These are phyloP conservation scores for Parazoanthus swiftii DNA, from an alignment of 92 coral and sea anemone genomes.

Conservation along the genomic window DNA sequence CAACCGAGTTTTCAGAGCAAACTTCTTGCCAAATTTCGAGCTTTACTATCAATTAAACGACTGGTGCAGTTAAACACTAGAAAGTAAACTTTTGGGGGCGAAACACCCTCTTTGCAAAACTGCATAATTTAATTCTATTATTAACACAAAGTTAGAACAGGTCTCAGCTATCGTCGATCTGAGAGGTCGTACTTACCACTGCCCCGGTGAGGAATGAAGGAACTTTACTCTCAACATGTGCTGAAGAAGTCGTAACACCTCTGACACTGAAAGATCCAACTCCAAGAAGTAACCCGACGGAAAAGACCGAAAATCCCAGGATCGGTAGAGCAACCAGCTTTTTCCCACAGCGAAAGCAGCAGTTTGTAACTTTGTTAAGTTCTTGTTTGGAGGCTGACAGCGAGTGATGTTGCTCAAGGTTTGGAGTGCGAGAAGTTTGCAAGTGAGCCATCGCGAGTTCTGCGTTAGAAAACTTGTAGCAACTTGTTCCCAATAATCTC, in stretches of 20 bases:
- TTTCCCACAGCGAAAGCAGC: conserved; percentile 67
- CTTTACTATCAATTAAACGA: neutral
- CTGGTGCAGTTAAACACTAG: neutral
- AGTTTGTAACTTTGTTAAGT: neutral
- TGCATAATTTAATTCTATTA: conserved; percentile 7
- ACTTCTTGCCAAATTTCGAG: neutral
- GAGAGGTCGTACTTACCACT: conserved; percentile 50
- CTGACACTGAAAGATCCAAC: conserved; percentile 72
- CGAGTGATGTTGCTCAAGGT: conserved; percentile 5
- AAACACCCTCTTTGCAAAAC: neutral
- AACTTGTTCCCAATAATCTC: neutral
- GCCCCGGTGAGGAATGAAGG: conserved; percentile 71
- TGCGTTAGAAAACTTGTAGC: neutral
- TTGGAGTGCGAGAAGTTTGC: conserved; percentile 1
- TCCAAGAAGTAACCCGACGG: conserved; percentile 74
- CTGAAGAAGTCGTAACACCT: conserved; percentile 61
- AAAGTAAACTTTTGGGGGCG: neutral
- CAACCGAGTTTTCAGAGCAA: neutral
- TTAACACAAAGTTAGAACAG: neutral
- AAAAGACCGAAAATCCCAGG: conserved; percentile 67
- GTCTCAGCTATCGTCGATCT: neutral
- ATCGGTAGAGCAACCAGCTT: conserved; percentile 63
- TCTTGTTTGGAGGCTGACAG: conserved; percentile 1
- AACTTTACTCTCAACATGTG: conserved; percentile 64
- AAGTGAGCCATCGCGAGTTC: conserved; percentile 17